Evolutionary conservation across 1,140 invertebrate genomes (phyloP).

Genomic region (Artemia franciscana): DNA sequence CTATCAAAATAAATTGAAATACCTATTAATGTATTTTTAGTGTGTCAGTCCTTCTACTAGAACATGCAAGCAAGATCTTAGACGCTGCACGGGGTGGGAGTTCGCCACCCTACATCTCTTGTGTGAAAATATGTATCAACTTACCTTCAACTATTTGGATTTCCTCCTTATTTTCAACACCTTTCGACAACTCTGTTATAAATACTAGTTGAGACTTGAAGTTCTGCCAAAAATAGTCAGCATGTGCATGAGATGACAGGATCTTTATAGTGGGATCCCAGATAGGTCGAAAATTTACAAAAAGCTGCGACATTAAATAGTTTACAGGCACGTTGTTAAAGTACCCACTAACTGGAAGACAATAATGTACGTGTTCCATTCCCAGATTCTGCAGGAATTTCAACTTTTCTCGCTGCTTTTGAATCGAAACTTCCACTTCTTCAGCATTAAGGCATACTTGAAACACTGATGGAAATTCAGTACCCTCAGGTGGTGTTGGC

Average conservation of each 20-base stretch:
- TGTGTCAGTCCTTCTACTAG: too few relatives aligned
- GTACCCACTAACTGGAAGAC: slow-evolving; percentile 12
- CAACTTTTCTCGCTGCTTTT: slow-evolving; percentile 50
- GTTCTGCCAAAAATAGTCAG: slow-evolving; percentile 47
- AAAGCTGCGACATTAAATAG: slow-evolving; percentile 55
- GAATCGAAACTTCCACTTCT: slow-evolving; percentile 33
- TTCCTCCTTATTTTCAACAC: background rate
- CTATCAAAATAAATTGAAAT: too few relatives aligned
- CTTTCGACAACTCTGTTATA: slow-evolving; percentile 2
- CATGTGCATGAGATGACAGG: slow-evolving; percentile 40
- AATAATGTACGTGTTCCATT: slow-evolving; percentile 17
- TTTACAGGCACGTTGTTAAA: slow-evolving; percentile 28
- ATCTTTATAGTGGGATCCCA: slow-evolving; percentile 59
- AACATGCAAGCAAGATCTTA: too few relatives aligned
- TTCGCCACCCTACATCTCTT: too few relatives aligned
- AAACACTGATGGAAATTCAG: slow-evolving; percentile 27
- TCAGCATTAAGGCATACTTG: slow-evolving; percentile 41
- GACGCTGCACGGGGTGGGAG: too few relatives aligned
- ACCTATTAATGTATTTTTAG: too few relatives aligned
- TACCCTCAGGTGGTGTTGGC: slow-evolving; percentile 19
- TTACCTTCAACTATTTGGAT: too few relatives aligned
- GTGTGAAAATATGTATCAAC: too few relatives aligned
- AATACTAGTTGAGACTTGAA: slow-evolving; percentile 24
- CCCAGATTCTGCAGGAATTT: slow-evolving; percentile 43
- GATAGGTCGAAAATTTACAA: slow-evolving; percentile 61